Evolutionary conservation across 2,797 vertebrate genomes (phyloP), one percentile per base, ranked within the genome.

Genomic region (Busarellus nigricollis): DNA sequence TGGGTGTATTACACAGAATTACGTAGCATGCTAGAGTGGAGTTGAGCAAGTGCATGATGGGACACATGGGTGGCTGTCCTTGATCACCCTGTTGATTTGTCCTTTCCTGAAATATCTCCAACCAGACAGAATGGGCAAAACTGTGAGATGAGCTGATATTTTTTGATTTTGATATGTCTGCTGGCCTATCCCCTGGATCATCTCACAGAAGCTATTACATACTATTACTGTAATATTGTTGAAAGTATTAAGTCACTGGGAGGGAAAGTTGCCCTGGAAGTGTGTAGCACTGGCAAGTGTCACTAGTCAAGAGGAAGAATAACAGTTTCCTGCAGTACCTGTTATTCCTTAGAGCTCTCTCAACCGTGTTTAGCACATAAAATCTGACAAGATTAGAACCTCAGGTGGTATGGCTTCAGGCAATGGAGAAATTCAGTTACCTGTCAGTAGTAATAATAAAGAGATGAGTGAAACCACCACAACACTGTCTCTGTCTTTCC

Each of bases 391-490:
- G 95, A 96, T 93, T 94, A 93, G 90, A 96, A 93, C 93, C 93
- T 97, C 87, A 95, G 95, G 94, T 96, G 92, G 89, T 92, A 92
- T 95, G 81, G 92, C 96, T 97, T 81, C 87, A 94, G 95, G 96
- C 96, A 96, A 94, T 92, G 87, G 69, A 97, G 91, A 96, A 95
- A 97, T 91, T 97, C 94, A 80, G 92, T 95, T 96, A 93, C 91
- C 87, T 95, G 94, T 97, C 96, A 96, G 89, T 89, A 95, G 63
- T 33, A 95, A 96, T 97, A 97, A 94, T 91, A 83, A 63, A 90
- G 93, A 91, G 84, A 93, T 78, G 88, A 97, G 80, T 93, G 95
- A 96, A 97, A 86, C 55, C 44, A 93, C 83, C 80, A 91, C 69
- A 90, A 79, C 2, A 3, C 57, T 93, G 35, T 66, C 82, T 89